A percentile compares a stretch with the other conserved stretches of the same genome.
These are phyloP conservation scores for Burhinus oedicnemus DNA, from an alignment of 2,113 vertebrate species.

Conservation along the genomic window DNA sequence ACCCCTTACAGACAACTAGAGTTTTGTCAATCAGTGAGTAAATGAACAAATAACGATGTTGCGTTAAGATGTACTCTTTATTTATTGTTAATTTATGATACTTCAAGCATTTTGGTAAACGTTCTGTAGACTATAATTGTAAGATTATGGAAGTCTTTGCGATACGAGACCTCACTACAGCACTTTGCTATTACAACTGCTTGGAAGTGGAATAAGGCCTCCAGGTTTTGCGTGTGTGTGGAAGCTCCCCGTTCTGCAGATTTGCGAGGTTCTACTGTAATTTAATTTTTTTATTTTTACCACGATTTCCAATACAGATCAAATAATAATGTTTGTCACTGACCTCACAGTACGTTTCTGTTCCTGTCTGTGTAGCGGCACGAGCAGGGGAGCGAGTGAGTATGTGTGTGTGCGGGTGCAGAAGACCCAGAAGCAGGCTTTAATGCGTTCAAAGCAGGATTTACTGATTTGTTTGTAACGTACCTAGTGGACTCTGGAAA, in stretches of 20 bases:
- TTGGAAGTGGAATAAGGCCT: slow-evolving; percentile 45
- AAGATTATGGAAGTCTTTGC: slow-evolving; percentile 40
- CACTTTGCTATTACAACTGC: slow-evolving; percentile 65
- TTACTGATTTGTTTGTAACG: slow-evolving; percentile 57
- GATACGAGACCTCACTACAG: slow-evolving; percentile 65
- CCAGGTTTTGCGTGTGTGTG: slow-evolving; percentile 49
- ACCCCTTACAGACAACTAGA: not conserved
- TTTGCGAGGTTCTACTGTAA: slow-evolving; percentile 66
- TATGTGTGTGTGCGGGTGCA: slow-evolving; percentile 43
- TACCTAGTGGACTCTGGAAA: slow-evolving; percentile 71
- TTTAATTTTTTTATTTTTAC: not conserved
- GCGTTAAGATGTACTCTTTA: not conserved
- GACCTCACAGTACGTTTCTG: slow-evolving; percentile 58
- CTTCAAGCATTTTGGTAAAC: slow-evolving; percentile 59
- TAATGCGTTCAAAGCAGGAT: slow-evolving; percentile 38
- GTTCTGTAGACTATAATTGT: slow-evolving; percentile 40
- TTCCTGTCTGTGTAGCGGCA: slow-evolving; percentile 61
- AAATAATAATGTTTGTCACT: slow-evolving; percentile 52
- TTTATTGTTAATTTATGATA: slow-evolving; percentile 70
- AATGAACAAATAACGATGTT: not conserved
- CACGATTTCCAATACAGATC: slow-evolving; percentile 58
- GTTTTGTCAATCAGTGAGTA: not conserved
- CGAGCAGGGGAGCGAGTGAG: slow-evolving; percentile 56
- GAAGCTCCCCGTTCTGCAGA: slow-evolving; percentile 59
- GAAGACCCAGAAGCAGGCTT: slow-evolving; percentile 39